Evolutionary conservation across 1,140 invertebrate genomes (phyloP).

Genomic region (Oreohelix idahoensis): DNA sequence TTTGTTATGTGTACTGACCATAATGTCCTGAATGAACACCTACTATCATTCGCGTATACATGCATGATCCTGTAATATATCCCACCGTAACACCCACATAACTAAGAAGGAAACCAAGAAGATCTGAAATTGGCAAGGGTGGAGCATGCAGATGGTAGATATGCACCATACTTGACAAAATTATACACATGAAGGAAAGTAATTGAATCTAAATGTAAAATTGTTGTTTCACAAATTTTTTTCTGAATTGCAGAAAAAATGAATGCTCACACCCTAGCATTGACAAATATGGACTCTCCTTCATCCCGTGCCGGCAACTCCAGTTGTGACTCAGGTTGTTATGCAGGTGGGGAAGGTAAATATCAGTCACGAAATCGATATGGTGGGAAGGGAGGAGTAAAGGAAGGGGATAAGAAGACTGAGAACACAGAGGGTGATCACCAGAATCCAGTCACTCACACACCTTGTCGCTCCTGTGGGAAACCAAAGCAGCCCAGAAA

Average conservation of each 20-base stretch:
- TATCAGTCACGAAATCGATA: constrained; percentile 23
- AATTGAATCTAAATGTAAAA: too few relatives aligned
- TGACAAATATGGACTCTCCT: constrained; percentile 38
- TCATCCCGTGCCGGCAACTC: constrained; percentile 44
- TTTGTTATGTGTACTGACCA: too few relatives aligned
- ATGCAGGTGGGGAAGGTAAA: constrained; percentile 58
- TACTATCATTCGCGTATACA: too few relatives aligned
- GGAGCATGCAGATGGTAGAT: too few relatives aligned
- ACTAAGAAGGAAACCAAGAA: too few relatives aligned
- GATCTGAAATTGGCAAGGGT: too few relatives aligned
- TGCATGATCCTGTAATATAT: too few relatives aligned
- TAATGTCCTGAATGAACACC: too few relatives aligned
- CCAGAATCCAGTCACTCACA: not conserved
- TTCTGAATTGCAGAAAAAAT: constrained; percentile 45
- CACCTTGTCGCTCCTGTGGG: constrained; percentile 32
- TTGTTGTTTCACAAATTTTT: too few relatives aligned
- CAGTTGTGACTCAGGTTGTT: constrained; percentile 67
- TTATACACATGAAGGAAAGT: too few relatives aligned
- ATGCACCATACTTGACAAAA: too few relatives aligned
- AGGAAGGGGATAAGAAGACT: not conserved
- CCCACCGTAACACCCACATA: too few relatives aligned
- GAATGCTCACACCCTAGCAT: constrained; percentile 35
- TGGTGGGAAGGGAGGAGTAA: not conserved
- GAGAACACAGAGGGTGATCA: not conserved
- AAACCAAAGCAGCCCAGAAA: constrained; percentile 37